These are phyloP conservation scores for Eupithecia exiguata DNA, from an alignment of 2,888 invertebrate genomes.

Conservation along the genomic window DNA sequence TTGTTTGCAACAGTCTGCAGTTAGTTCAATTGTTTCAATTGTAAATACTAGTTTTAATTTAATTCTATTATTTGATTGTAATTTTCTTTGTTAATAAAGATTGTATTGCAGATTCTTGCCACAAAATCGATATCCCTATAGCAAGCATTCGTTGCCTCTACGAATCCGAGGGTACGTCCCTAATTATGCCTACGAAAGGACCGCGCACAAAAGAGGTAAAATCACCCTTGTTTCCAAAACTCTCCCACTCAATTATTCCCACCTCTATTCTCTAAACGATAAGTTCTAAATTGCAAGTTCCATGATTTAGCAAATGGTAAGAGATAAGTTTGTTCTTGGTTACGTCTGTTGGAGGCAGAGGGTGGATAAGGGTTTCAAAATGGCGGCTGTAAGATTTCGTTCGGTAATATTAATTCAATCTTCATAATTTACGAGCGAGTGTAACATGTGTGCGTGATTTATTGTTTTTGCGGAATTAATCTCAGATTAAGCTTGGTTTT, in stretches of 20 bases:
- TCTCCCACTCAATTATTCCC: constrained; percentile 40
- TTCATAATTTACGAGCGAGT: constrained; percentile 79
- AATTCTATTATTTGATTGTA: no score
- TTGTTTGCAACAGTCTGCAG: no score
- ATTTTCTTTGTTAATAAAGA: no score
- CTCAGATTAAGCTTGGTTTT: constrained; percentile 50
- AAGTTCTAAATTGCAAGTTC: constrained; percentile 37
- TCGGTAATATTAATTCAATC: constrained; percentile 82
- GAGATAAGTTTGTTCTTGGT: constrained; percentile 66
- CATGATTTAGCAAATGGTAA: constrained; percentile 41
- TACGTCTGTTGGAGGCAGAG: constrained; percentile 79
- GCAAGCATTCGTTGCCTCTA: constrained; percentile 15
- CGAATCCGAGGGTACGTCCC: constrained; percentile 68
- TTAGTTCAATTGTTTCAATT: no score
- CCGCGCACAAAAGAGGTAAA: constrained; percentile 72
- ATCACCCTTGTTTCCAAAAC: constrained; percentile 49
- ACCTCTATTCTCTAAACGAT: constrained; percentile 42
- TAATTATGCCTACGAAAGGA: constrained; percentile 81
- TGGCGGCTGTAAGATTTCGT: constrained; percentile 82
- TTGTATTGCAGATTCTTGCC: background rate
- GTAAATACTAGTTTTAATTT: no score
- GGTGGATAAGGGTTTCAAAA: constrained; percentile 78
- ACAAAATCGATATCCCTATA: constrained; percentile 10
- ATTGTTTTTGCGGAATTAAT: constrained; percentile 73
- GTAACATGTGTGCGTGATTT: constrained; percentile 76